Percentiles rank a stretch among this genome's conserved stretches.
These are phyloP conservation scores for Phengaris alcon DNA, from an alignment of 2,888 invertebrate species.

Conservation along the genomic window DNA sequence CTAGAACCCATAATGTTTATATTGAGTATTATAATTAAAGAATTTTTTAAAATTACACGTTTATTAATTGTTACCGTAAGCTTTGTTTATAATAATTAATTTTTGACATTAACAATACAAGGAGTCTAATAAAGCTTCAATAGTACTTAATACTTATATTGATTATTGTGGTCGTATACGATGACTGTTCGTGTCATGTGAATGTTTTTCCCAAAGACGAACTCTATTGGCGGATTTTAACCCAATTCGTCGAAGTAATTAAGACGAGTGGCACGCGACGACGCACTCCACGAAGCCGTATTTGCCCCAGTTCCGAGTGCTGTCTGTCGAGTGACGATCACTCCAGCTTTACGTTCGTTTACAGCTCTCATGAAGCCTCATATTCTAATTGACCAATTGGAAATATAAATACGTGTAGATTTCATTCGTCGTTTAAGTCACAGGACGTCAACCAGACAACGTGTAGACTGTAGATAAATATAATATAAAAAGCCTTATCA, in stretches of 20 bases:
- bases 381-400: too few species aligned
- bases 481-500: background rate
- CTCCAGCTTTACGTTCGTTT: background rate
- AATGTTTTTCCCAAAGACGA: background rate
- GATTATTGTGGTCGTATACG: background rate
- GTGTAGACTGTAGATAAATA: constrained; percentile 4
- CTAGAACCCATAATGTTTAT: background rate
- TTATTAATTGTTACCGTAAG: background rate
- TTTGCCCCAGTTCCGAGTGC: constrained; percentile 7
- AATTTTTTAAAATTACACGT: background rate
- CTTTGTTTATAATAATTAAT: background rate
- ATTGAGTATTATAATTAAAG: background rate
- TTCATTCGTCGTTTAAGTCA: too few species aligned
- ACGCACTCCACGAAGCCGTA: background rate
- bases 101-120: background rate
- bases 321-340: constrained; percentile 8
- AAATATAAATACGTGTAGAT: too few species aligned
- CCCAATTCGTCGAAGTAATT: background rate
- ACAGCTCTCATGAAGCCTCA: background rate
- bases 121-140: background rate
- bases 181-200: background rate
- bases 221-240: constrained; percentile 10
- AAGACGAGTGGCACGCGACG: constrained; percentile 20
- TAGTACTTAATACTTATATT: background rate
- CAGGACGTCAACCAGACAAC: background rate